A percentile compares a stretch with the other conserved stretches of the same genome.
phyloP scores from a whole-genome alignment of 1,140 invertebrate species.

The Propsilocerus akamusi region DNA sequence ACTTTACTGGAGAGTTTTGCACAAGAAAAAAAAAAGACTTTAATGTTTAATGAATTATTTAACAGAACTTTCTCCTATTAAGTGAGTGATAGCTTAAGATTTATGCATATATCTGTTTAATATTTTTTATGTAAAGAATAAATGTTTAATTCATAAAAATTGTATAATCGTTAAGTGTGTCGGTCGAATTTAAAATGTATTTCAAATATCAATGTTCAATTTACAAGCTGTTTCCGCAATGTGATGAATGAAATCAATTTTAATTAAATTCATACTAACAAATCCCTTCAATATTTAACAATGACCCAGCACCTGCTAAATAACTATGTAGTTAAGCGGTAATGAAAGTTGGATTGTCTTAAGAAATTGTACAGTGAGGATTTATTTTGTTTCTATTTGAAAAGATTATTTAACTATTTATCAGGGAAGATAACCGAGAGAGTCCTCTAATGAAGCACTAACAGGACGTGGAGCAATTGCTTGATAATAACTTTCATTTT shows the following conservation, averaged over 20 bases:
- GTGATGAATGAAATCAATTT: constrained; percentile 2
- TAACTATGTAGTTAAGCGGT: background rate
- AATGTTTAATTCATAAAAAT: background rate
- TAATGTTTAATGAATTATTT: no score
- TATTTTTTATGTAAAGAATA: background rate
- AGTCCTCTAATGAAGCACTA: constrained; percentile 23
- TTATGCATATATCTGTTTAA: background rate
- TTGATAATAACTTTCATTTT: constrained; percentile 19
- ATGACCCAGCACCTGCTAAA: background rate
- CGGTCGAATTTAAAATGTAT: background rate
- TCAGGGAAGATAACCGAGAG: constrained; percentile 26
- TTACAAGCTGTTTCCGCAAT: background rate
- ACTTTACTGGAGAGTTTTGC: no score
- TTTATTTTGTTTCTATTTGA: background rate
- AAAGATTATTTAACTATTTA: background rate
- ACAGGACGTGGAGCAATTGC: constrained; percentile 16
- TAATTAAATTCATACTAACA: background rate
- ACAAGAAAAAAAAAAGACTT: no score
- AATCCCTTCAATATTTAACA: background rate
- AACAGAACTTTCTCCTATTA: background rate
- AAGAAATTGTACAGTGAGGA: background rate
- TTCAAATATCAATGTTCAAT: background rate
- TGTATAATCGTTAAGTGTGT: no score
- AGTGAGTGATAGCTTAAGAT: background rate
- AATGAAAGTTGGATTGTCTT: background rate